Conservation (phyloP, 2,888 invertebrate species). For the Callosobruchus maculatus region DNA sequence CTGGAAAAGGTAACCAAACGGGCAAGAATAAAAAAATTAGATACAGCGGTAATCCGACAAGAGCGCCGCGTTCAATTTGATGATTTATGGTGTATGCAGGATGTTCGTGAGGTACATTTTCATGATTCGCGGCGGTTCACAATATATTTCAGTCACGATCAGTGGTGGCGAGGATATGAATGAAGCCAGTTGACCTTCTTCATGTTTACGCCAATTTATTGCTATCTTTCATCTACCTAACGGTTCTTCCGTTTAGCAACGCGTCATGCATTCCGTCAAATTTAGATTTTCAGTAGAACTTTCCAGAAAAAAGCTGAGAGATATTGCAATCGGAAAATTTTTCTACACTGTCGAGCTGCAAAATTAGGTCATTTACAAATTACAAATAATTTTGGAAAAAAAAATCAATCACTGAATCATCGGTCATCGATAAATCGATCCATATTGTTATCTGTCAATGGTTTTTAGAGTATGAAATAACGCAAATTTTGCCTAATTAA, state of each 20-base stretch:
- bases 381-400: no score
- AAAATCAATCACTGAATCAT: no score
- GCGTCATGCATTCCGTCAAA: neutral
- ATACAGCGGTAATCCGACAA: neutral
- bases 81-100: constrained; percentile 15
- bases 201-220: neutral
- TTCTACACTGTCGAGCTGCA: no score
- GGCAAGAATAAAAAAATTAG: neutral
- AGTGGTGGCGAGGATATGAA: neutral
- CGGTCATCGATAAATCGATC: no score
- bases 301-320: no score
- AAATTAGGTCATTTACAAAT: no score
- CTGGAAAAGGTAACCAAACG: neutral
- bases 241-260: neutral
- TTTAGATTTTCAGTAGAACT: no score
- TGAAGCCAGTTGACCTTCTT: neutral
- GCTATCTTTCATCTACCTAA: neutral
- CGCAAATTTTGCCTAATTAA: no score
- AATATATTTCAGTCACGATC: neutral
- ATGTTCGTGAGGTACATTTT: constrained; percentile 21
- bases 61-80: constrained; percentile 1
- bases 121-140: constrained; percentile 14
- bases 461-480: no score
- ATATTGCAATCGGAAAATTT: no score
- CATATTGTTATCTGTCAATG: no score